Base-by-base conservation (phyloP, 2,797 vertebrate genomes). In the Falco cherrug region DNA sequence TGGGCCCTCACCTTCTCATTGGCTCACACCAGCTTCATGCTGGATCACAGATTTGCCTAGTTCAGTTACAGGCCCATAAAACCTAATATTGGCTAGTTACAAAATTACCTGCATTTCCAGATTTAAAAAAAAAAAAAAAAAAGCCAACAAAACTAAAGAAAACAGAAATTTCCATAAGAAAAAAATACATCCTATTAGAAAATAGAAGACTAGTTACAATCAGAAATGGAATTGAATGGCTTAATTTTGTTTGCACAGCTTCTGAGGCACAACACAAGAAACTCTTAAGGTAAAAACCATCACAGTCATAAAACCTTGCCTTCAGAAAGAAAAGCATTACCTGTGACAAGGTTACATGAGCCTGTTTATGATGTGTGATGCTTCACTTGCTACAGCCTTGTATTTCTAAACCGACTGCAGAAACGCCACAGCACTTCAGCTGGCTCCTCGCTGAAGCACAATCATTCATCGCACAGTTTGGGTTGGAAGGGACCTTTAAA, bases 301-400 rank as follows among this genome's bases (percentile, higher is more conserved):
- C 24, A 59, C 5, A 78, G 43, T 6, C n/a, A 74, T 13, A 59
- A 94, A 56, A 0, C 4, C 2, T 4, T 2, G 2, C 54, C 77
- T 78, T 35, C 47, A 33, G 19, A 84, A 79, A 0, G 1, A 61
- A 67, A 86, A 71, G 1, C 9, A 48, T 45, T 65, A 61, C 5
- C 39, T 2, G 3, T 59, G 51, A 63, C 59, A 8, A 50, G 0
- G 1, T 45, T 6, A 41, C 0, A 0, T 16, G 47, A 6, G 5
- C 5, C 8, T 45, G 15, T 16, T 65, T 21, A 45, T 24, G 15
- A 80, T 5, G 7, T 22, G 5, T 3, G 2, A 73, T 24, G 9
- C 29, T 67, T 59, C 69, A 57, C 15, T 16, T 29, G 31, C 53
- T 3, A 51, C 3, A 53, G 39, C 21, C 47, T 53, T 48, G 21